Evolutionary conservation across 1,140 invertebrate genomes (phyloP), one percentile per base, ranked within the genome.

Genomic region (Drosophila pachea): DNA sequence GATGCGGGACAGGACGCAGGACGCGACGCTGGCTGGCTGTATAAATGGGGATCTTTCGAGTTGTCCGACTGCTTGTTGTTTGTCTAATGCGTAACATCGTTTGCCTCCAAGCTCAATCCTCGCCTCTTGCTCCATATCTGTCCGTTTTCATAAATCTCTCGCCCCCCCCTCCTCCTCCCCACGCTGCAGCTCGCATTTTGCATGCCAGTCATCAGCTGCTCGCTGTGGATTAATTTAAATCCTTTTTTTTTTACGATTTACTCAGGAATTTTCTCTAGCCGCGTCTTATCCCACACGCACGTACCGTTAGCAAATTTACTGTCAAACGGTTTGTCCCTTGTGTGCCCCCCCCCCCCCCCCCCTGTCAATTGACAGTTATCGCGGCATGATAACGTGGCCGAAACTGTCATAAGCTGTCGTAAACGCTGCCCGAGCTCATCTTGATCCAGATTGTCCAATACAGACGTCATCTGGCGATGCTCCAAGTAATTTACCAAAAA

Each of bases 71-170:
- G 73, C 78, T 84, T 84, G 79, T 79, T 79, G 79, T 83, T 83
- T 84, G 76, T 84, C 81, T 84, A 84, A 84, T 84, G 81, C 81
- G 76, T 81, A 86, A 84, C 76, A 86, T 84, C 76, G 76, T 84
- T 83, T 83, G 68, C 73, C 69, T 49, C 56, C 48, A 12, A 35
- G 47, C 29, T 38, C 49, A 52, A 48, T n/a, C 29, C 47, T 8
- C 50, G 49, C 31, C 53, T 70, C 58, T 60, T 83, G 78, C 81
- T 84, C 81, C 81, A 84, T 76, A 84, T 84, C 77, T 84, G 81
- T 84, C 81, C 74, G 81, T 81, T 86, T 76, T 63, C 81, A 86
- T 84, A 84, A 84, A 86, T 84, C 81, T 84, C 73, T 65, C 22
- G 1, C 22, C 22, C 22, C 3, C 22, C 22, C 1, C 3, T 3